Conservation (phyloP, 2,797 vertebrate genomes). For the Anomalospiza imberbis region DNA sequence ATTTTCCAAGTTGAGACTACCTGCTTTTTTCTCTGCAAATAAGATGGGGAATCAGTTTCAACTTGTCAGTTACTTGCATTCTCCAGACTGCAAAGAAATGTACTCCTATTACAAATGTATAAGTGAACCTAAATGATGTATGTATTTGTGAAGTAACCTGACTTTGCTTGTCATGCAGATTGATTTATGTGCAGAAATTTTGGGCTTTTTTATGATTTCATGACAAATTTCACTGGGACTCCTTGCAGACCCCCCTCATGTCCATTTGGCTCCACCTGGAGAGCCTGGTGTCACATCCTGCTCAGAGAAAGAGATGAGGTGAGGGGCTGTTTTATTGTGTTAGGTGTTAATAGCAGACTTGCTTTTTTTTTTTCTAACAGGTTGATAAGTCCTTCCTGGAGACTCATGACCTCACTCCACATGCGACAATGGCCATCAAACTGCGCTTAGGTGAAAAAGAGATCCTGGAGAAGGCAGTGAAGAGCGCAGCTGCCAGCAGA, state of each 20-base stretch:
- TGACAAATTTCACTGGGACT: background rate
- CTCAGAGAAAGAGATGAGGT: background rate
- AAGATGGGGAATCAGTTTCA: slow-evolving; percentile 24
- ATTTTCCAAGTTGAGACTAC: background rate
- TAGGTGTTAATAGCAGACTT: background rate
- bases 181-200: background rate
- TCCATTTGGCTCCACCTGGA: background rate
- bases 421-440: slow-evolving; percentile 84
- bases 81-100: background rate
- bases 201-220: background rate
- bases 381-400: slow-evolving; percentile 85
- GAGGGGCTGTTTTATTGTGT: background rate
- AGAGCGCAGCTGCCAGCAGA: slow-evolving; percentile 79
- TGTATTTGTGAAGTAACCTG: background rate
- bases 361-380: slow-evolving; percentile 61
- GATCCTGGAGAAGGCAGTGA: slow-evolving; percentile 87
- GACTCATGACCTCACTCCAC: slow-evolving; percentile 80
- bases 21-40: slow-evolving; percentile 36
- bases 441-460: slow-evolving; percentile 91
- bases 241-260: background rate
- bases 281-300: background rate
- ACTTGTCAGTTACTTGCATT: background rate
- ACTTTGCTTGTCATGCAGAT: background rate
- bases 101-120: background rate
- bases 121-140: background rate